Percentiles rank a stretch among this genome's conserved stretches.
phyloP scores from a whole-genome alignment of 1,140 invertebrate species.

The Drosophila trapezifrons region DNA sequence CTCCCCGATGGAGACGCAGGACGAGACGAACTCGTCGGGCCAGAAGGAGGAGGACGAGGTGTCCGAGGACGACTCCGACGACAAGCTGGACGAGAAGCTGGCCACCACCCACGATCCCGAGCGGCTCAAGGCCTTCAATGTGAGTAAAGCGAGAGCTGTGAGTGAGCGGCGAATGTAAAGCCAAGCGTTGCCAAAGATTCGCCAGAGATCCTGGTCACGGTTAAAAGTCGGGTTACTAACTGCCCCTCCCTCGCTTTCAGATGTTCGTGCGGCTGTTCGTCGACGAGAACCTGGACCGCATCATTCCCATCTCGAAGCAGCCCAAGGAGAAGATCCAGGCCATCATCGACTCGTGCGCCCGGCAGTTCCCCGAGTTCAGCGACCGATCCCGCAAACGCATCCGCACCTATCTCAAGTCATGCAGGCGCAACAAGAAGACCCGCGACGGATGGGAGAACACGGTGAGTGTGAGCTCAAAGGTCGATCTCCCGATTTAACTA shows the following conservation, averaged over 20 bases:
- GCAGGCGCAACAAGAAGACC: slow-evolving; percentile 95
- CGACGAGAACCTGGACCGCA: slow-evolving; percentile 97
- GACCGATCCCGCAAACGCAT: slow-evolving; percentile 97
- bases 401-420: slow-evolving; percentile 97
- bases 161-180: slow-evolving; percentile 69
- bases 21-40: slow-evolving; percentile 96
- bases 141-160: slow-evolving; percentile 86
- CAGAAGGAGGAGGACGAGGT: slow-evolving; percentile 97
- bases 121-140: slow-evolving; percentile 98
- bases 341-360: slow-evolving; percentile 97
- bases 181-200: slow-evolving; percentile 72
- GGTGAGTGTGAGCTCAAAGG: slow-evolving; percentile 42
- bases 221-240: not conserved
- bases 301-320: slow-evolving; percentile 98
- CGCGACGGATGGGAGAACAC: slow-evolving; percentile 88
- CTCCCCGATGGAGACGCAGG: slow-evolving; percentile 88
- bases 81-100: slow-evolving; percentile 91
- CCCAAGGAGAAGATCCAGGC: slow-evolving; percentile 99
- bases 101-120: slow-evolving; percentile 95
- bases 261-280: slow-evolving; percentile 99
- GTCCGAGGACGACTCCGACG: slow-evolving; percentile 95
- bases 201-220: slow-evolving; percentile 10
- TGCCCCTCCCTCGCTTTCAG: slow-evolving; percentile 86
- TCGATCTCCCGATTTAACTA: no score
- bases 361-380: slow-evolving; percentile 98